phyloP scores from a whole-genome alignment of 2,888 invertebrate species.

The Limnephilus marmoratus region DNA sequence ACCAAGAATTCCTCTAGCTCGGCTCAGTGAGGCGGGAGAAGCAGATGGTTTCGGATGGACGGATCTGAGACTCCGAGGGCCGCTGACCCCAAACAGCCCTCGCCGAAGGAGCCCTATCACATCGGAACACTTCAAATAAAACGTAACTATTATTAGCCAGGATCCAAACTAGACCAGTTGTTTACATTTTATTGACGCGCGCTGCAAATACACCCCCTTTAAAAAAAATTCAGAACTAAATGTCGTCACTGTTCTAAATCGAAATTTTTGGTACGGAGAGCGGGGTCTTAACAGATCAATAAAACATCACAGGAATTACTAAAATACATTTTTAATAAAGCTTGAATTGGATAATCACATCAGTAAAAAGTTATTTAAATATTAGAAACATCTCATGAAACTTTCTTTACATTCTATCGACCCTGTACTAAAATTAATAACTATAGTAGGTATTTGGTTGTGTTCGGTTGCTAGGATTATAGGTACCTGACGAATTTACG shows the following conservation, averaged over 20 bases:
- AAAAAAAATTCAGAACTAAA: too few species aligned
- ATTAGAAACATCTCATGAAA: not conserved
- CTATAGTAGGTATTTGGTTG: not conserved
- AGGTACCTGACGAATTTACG: not conserved
- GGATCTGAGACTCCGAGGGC: not conserved
- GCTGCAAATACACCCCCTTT: too few species aligned
- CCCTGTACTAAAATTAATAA: not conserved
- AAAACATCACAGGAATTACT: not conserved
- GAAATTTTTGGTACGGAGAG: too few species aligned
- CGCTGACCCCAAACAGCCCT: not conserved
- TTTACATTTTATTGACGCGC: too few species aligned
- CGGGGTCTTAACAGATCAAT: too few species aligned
- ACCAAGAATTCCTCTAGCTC: not conserved
- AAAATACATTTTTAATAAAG: not conserved
- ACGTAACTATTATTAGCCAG: not conserved
- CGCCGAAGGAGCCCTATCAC: not conserved
- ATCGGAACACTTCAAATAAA: not conserved
- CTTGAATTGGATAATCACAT: too few species aligned
- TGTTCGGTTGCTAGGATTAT: not conserved
- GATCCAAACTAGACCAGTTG: too few species aligned
- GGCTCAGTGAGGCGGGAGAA: not conserved
- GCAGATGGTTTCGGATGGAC: conserved; percentile 20
- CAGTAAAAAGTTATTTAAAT: too few species aligned
- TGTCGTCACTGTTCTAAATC: too few species aligned
- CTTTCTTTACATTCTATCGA: not conserved